Conservation (phyloP, 1,140 invertebrate species). For the Hormaphis cornu region DNA sequence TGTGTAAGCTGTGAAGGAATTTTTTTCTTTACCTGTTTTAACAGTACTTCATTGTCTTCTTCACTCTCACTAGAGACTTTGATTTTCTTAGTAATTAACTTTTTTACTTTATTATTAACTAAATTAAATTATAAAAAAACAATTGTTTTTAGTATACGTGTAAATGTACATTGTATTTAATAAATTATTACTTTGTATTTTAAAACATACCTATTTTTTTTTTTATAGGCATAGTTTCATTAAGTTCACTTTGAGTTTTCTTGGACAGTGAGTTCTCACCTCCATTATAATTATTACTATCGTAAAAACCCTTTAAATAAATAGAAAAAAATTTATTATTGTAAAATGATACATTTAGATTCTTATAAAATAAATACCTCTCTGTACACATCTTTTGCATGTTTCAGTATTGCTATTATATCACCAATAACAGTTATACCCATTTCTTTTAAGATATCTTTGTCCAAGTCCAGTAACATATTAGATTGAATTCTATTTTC, state of each 20-base stretch:
- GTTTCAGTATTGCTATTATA: slow-evolving; percentile 72
- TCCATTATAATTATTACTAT: not conserved
- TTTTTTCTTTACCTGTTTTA: not conserved
- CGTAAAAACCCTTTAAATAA: slow-evolving; percentile 11
- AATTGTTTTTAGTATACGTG: too few species aligned
- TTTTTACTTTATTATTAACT: slow-evolving; percentile 24
- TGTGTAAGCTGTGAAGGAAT: not conserved
- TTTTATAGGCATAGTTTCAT: not conserved
- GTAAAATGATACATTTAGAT: not conserved
- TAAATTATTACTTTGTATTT: not conserved
- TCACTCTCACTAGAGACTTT: slow-evolving; percentile 29
- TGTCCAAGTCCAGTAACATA: slow-evolving; percentile 71
- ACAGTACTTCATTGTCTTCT: not conserved
- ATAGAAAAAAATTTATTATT: not conserved
- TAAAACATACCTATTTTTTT: not conserved
- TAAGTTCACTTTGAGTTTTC: not conserved
- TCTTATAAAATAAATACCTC: slow-evolving; percentile 41
- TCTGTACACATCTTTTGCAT: slow-evolving; percentile 64
- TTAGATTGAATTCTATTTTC: slow-evolving; percentile 70
- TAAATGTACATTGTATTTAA: not conserved
- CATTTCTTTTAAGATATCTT: slow-evolving; percentile 74
- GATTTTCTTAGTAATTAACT: not conserved
- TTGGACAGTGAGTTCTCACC: not conserved
- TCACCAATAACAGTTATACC: slow-evolving; percentile 72
- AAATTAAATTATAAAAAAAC: not conserved